Percentiles rank a stretch among this genome's conserved stretches.
phyloP scores from a whole-genome alignment of 2,113 vertebrate species.

The Brachyhypopomus gauderio region DNA sequence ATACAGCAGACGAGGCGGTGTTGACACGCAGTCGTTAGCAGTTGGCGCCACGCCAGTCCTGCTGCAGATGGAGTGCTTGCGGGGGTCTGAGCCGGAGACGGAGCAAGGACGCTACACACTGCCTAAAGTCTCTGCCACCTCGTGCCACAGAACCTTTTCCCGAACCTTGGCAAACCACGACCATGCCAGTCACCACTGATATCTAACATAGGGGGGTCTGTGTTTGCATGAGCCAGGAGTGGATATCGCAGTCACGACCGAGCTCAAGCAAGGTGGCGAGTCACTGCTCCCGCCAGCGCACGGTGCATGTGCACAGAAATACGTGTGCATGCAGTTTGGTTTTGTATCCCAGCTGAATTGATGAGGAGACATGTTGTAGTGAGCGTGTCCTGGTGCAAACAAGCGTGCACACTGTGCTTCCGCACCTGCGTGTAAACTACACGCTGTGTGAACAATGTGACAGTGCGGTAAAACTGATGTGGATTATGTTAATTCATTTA shows the following conservation, averaged over 20 bases:
- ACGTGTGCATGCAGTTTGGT: not conserved
- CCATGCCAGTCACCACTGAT: slow-evolving; percentile 52
- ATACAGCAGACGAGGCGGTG: not conserved
- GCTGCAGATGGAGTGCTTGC: slow-evolving; percentile 68
- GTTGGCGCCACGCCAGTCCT: not conserved
- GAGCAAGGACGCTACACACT: slow-evolving; percentile 47
- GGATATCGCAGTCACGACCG: not conserved
- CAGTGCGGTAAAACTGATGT: too few relatives aligned
- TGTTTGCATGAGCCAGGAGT: not conserved
- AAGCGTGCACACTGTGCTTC: too few relatives aligned
- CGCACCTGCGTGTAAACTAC: too few relatives aligned
- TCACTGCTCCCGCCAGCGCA: not conserved
- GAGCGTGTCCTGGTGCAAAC: too few relatives aligned
- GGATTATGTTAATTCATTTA: too few relatives aligned
- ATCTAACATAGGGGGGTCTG: slow-evolving; percentile 12
- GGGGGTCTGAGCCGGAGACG: slow-evolving; percentile 43
- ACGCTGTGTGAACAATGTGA: too few relatives aligned
- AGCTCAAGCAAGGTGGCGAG: not conserved
- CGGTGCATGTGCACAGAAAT: not conserved
- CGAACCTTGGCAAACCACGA: slow-evolving; percentile 37
- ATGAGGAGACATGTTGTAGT: too few relatives aligned
- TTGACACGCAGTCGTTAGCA: not conserved
- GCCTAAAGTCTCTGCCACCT: slow-evolving; percentile 52
- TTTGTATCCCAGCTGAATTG: not conserved
- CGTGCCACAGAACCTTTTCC: slow-evolving; percentile 40